Evolutionary conservation across 2,113 vertebrate genomes (phyloP), one percentile per base, ranked within the genome.

Genomic region (Actinemys pallida): DNA sequence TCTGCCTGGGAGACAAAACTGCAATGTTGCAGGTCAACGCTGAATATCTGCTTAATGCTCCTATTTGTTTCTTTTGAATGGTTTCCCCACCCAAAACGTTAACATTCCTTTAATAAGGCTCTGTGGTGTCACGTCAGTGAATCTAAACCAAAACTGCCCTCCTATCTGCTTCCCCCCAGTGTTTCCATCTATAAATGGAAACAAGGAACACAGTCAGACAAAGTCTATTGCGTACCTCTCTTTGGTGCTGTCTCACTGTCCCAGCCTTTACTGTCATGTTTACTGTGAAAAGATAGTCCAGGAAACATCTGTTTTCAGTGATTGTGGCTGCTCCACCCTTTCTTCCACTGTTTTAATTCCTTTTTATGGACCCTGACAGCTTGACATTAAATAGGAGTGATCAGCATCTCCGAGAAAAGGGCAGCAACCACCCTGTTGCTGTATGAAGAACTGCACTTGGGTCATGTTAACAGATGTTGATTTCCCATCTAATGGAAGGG

Each of bases 241-340:
- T 42, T 76, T 82, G 92, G 84, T 84, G 69, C 81, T 75, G 69
- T 83, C 84, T 56, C 27, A 27, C 89, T 91, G 91, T 92, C 88
- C 93, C 53, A 4, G 93, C 59, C 50, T 83, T 20, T 86, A 59
- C 29, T 50, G 39, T 16, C 72, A 4, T 88, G 89, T 59, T 85
- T 81, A 92, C 83, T 56, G 91, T 96, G 93, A 91, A 16, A 89
- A 81, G 89, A 89, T 86, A 19, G 19, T 29, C 65, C 90, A 96
- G 95, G 90, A 93, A 97, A 95, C 53, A 57, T 1, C 76, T 7
- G 0, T 0, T 84, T 47, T 1, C 75, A 90, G 54, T 54, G 11
- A 3, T 81, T 12, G 0, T 5, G 84, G 8, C 35, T 80, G 62
- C 62, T 82, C 79, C 75, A 54, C 42, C 92, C 93, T 69, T 3